Evolutionary conservation across 2,888 invertebrate species (phyloP).

Genomic region (Helleia helle): DNA sequence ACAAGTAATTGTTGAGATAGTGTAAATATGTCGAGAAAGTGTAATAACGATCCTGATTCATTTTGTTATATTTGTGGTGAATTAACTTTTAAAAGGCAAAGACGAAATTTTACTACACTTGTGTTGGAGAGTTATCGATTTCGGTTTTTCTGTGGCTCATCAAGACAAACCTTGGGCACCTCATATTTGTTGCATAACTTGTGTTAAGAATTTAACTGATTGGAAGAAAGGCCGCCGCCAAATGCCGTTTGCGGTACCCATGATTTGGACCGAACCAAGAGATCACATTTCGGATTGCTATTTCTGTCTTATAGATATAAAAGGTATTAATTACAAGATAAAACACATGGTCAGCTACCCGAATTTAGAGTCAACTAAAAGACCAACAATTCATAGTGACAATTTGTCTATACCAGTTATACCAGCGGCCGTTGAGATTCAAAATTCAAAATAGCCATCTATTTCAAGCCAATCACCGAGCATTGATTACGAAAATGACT

Average conservation of each 20-base stretch:
- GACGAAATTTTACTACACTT: slow-evolving; percentile 7
- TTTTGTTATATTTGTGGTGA: slow-evolving; percentile 12
- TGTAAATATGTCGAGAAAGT: slow-evolving; percentile 10
- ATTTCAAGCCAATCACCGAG: background rate
- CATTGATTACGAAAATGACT: slow-evolving; percentile 1
- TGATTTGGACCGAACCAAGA: background rate
- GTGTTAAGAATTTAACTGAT: slow-evolving; percentile 12
- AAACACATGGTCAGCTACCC: background rate
- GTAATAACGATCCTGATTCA: slow-evolving; percentile 10
- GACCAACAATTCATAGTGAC: background rate
- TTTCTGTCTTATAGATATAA: background rate
- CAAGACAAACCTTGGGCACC: slow-evolving; percentile 14
- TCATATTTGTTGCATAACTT: slow-evolving; percentile 15
- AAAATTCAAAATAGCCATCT: slow-evolving; percentile 4
- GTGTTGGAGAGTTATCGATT: slow-evolving; percentile 8
- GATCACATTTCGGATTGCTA: background rate
- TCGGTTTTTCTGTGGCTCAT: slow-evolving; percentile 11
- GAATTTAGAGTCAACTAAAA: background rate
- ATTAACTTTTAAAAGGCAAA: slow-evolving; percentile 11
- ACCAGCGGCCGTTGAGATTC: background rate
- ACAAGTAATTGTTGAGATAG: too few species aligned
- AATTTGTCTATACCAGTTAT: too few species aligned
- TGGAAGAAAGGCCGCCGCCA: too few species aligned
- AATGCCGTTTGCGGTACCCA: too few species aligned
- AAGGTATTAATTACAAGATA: background rate